Conservation (phyloP, 2,113 vertebrate genomes). For the Barnardius zonarius region DNA sequence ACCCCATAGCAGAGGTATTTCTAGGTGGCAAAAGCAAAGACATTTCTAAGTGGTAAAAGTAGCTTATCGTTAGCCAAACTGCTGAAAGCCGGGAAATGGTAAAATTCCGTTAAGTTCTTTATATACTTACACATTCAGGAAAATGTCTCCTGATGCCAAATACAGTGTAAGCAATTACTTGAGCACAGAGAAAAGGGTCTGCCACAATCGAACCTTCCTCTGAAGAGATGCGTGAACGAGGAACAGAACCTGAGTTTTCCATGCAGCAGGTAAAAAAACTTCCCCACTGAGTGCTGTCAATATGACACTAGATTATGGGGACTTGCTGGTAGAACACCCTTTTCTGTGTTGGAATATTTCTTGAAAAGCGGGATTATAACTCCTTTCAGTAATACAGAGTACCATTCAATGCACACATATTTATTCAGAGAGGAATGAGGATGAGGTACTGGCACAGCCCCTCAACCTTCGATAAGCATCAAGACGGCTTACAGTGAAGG, state of each 20-base stretch:
- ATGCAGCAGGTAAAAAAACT: neutral
- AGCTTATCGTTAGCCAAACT: neutral
- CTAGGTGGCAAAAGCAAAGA: neutral
- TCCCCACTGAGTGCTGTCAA: neutral
- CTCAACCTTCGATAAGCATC: neutral
- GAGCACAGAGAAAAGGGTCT: neutral
- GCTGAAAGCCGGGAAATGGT: neutral
- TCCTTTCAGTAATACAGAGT: neutral
- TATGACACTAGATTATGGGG: neutral
- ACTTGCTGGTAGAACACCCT: neutral
- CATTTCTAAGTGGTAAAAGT: neutral
- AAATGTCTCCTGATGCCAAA: neutral
- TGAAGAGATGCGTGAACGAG: neutral
- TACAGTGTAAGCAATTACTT: neutral
- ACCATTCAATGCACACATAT: neutral
- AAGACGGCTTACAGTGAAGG: neutral
- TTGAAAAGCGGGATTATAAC: neutral
- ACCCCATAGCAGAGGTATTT: neutral
- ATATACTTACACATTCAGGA: neutral
- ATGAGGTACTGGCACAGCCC: neutral
- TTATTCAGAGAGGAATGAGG: neutral
- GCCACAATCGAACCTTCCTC: neutral
- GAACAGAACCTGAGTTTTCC: neutral
- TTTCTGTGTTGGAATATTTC: neutral
- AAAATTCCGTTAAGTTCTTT: neutral